Evolutionary conservation across 2,113 vertebrate species (phyloP), one percentile per base, ranked within the genome.

Genomic region (Odocoileus hemionus): DNA sequence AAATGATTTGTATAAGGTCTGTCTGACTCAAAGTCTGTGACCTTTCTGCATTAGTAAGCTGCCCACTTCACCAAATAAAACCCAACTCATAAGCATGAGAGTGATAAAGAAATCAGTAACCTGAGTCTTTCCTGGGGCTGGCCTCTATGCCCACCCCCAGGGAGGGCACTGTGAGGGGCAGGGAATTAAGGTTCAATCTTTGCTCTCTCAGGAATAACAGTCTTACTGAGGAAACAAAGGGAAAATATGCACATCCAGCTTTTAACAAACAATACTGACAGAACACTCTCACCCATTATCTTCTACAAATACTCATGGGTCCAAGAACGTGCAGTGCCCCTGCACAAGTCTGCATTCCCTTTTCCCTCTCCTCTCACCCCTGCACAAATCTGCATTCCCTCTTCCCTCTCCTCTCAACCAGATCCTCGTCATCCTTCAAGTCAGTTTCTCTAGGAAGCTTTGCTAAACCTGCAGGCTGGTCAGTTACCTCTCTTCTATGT

Each of bases 241-340:
- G 1, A 5, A 61, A 39, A 90, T 61, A 39, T 3, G 36, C 6
- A n/a, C 15, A 39, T 21, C 50, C 52, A 25, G 19, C 79, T 78
- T 30, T 52, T 30, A 80, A n/a, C 25, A 15, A 76, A 80, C 0
- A 52, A 50, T 16, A 25, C 0, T 3, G 15, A 13, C 28, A 11
- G 33, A 23, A 17, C 10, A 47, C 76, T 76, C n/a, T 55, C 47
- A 43, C 50, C 54, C 52, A 45, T 19, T 8, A 9, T 54, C 61
- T 50, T 43, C 25, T 33, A 47, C 28, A 13, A 21, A 36, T 8
- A 61, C 6, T 0, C 23, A 7, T 6, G 12, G 7, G 28, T 58
- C 78, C 43, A 57, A 47, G 80, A 54, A 70, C 0, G 0, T 25
- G 15, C 11, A 11, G 0, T 7, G 8, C 52, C 26, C n/a, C 26